These are phyloP conservation scores for Psilopsiagon aymara DNA, from an alignment of 2,113 vertebrate species.

Conservation along the genomic window DNA sequence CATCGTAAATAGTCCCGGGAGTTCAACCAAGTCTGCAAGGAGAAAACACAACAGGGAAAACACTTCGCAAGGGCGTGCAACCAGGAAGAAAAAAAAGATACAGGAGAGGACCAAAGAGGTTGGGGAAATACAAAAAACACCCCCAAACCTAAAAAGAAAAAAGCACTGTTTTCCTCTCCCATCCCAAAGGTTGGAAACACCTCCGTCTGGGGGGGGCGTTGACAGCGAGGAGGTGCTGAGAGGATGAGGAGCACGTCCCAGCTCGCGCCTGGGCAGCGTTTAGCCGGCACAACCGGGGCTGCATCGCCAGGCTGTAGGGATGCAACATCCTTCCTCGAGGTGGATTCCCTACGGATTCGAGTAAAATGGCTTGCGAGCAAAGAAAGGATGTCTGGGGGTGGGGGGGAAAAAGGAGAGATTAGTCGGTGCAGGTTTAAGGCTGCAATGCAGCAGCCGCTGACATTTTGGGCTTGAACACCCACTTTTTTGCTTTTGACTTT, in stretches of 20 bases:
- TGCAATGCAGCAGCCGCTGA: constrained; percentile 58
- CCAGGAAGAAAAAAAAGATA: not conserved
- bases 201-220: not conserved
- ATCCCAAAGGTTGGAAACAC: not conserved
- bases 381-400: constrained; percentile 7
- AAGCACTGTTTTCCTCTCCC: not conserved
- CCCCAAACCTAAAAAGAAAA: not conserved
- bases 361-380: constrained; percentile 46
- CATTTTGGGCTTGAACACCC: constrained; percentile 49
- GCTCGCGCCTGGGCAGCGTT: not conserved
- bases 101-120: not conserved
- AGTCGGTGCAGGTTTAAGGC: constrained; percentile 54
- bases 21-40: constrained; percentile 61
- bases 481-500: not conserved
- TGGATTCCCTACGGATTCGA: constrained; percentile 31
- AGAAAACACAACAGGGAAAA: constrained; percentile 63
- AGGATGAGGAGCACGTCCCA: not conserved
- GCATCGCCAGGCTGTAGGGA: not conserved
- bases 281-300: not conserved
- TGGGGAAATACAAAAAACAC: not conserved
- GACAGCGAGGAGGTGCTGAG: not conserved
- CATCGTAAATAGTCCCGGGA: not conserved
- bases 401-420: constrained; percentile 41
- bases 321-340: constrained; percentile 26
- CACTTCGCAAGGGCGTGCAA: not conserved